These are phyloP conservation scores for Ctena decussata DNA, from an alignment of 2,888 invertebrate genomes.

Conservation along the genomic window DNA sequence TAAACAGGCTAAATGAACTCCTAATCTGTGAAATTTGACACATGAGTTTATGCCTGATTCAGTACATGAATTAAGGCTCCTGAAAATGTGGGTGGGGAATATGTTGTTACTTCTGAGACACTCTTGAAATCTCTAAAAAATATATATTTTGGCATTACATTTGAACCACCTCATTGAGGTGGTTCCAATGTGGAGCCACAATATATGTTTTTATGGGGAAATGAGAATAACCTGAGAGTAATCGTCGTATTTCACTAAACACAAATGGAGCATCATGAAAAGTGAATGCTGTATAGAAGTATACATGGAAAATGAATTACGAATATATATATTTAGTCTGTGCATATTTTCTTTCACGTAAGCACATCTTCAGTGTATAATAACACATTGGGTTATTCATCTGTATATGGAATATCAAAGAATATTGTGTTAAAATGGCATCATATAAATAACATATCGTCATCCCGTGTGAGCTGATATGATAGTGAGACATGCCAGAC, in stretches of 20 bases:
- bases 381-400: neutral
- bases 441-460: neutral
- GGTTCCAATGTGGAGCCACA: too few species aligned
- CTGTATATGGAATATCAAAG: neutral
- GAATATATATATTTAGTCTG: slow-evolving; percentile 7
- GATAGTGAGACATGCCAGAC: neutral
- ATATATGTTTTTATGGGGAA: too few species aligned
- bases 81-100: too few species aligned
- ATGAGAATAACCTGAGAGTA: too few species aligned
- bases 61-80: too few species aligned
- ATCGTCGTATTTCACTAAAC: too few species aligned
- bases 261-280: too few species aligned
- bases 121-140: too few species aligned
- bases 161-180: too few species aligned
- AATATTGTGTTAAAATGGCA: neutral
- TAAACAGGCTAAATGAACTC: neutral
- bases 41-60: too few species aligned
- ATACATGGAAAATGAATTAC: neutral
- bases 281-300: neutral
- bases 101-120: too few species aligned
- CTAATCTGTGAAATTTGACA: neutral
- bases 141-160: too few species aligned
- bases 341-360: slow-evolving; percentile 3
- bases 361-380: neutral
- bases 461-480: neutral